A percentile compares a stretch with the other conserved stretches of the same genome.
Conservation (phyloP, 1,140 invertebrate species). For the Eumeta japonica region DNA sequence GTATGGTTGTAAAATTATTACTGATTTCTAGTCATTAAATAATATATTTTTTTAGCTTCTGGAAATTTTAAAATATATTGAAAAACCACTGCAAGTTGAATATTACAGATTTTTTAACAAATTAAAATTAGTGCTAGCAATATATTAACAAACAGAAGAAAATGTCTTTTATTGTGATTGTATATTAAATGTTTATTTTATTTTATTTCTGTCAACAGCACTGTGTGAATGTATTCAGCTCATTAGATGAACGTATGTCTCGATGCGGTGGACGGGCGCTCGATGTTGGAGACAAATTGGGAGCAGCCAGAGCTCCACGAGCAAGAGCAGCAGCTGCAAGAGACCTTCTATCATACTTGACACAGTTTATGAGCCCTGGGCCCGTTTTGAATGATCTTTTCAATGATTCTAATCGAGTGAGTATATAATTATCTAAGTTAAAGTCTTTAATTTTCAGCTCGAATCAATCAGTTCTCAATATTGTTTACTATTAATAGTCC, state of each 20-base stretch:
- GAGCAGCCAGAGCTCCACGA: conserved; percentile 93
- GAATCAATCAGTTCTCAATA: too few species aligned
- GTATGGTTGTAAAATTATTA: conserved; percentile 3
- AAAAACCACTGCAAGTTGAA: conserved; percentile 1
- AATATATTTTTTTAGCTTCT: conserved; percentile 5
- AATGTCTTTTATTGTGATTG: conserved; percentile 1
- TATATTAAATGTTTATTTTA: conserved; percentile 4
- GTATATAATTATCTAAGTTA: too few species aligned
- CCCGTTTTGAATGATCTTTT: conserved; percentile 84
- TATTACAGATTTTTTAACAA: conserved; percentile 9
- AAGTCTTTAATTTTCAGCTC: too few species aligned
- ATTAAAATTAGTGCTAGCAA: background rate
- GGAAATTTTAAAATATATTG: background rate
- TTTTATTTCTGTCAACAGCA: conserved; percentile 57
- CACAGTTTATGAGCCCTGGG: conserved; percentile 87
- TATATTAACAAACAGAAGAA: conserved; percentile 4
- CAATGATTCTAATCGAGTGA: conserved; percentile 79
- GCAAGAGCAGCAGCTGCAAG: conserved; percentile 92
- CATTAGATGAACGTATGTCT: conserved; percentile 94
- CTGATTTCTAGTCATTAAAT: conserved; percentile 2
- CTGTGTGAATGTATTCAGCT: conserved; percentile 85
- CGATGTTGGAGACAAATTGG: conserved; percentile 95
- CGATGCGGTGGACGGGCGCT: conserved; percentile 96
- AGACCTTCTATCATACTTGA: conserved; percentile 89
- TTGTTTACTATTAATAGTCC: too few species aligned